Evolutionary conservation across 2,113 vertebrate species (phyloP).

Genomic region (Xenopus laevis): DNA sequence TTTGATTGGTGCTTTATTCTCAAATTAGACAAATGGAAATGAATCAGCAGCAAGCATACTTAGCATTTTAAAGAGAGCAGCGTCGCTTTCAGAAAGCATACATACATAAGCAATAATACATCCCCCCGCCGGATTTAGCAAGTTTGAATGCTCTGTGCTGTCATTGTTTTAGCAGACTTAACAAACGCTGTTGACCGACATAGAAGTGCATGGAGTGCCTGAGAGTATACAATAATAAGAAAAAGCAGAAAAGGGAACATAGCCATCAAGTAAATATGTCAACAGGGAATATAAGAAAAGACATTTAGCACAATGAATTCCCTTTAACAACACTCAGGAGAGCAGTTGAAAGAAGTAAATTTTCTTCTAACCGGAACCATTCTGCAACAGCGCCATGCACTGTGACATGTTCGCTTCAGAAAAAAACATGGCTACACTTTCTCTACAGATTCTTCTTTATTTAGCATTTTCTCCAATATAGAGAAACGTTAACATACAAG

Average conservation of each 20-base stretch:
- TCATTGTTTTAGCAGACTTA: neutral
- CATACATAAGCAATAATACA: neutral
- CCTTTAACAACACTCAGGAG: conserved; percentile 33
- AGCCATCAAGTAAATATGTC: conserved; percentile 31
- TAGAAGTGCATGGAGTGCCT: neutral
- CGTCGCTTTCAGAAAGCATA: neutral
- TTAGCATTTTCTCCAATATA: conserved; percentile 27
- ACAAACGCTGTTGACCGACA: conserved; percentile 5
- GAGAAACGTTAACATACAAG: conserved; percentile 6
- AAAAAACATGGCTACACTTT: conserved; percentile 28
- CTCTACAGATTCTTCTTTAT: conserved; percentile 36
- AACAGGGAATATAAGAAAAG: conserved; percentile 36
- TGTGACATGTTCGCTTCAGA: conserved; percentile 18
- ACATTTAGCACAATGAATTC: conserved; percentile 34
- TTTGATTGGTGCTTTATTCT: too few relatives aligned
- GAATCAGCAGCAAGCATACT: too few relatives aligned
- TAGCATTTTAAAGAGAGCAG: neutral
- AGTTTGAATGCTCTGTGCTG: neutral
- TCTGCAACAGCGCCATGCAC: conserved; percentile 18
- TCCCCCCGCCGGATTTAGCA: neutral
- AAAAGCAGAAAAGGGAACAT: conserved; percentile 20
- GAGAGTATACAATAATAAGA: neutral
- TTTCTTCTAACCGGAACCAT: conserved; percentile 37
- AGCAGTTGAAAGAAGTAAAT: conserved; percentile 40
- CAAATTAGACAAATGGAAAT: too few relatives aligned